Evolutionary conservation across 2,888 invertebrate genomes (phyloP).

Genomic region (Tryphoninae sp.): DNA sequence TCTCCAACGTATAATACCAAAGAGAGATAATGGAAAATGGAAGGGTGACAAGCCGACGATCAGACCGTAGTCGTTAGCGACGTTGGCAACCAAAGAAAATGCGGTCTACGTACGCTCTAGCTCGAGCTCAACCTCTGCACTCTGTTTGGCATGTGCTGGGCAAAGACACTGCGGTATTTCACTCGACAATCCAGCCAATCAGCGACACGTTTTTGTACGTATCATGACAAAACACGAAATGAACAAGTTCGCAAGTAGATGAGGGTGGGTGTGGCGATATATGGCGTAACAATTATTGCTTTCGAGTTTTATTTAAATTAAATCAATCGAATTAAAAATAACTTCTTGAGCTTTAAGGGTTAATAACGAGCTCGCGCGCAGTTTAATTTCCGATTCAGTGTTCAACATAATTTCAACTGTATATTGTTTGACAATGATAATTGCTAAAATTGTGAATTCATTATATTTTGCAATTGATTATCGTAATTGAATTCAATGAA

Average conservation of each 20-base stretch:
- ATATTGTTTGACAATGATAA: too few species aligned
- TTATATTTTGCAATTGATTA: too few species aligned
- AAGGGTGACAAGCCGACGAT: conserved; percentile 19
- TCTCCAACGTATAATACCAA: conserved; percentile 51
- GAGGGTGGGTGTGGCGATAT: not conserved
- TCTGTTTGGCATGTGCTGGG: not conserved
- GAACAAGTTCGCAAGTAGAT: not conserved
- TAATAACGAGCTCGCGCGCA: too few species aligned
- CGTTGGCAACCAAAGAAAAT: conserved; percentile 69
- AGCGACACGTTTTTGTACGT: not conserved
- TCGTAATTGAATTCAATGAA: too few species aligned
- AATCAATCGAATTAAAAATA: too few species aligned
- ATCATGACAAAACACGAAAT: not conserved
- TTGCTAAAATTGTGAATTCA: too few species aligned
- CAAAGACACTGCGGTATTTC: conserved; percentile 33
- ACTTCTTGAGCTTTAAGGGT: too few species aligned
- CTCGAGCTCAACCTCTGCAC: conserved; percentile 34
- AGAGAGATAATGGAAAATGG: conserved; percentile 44
- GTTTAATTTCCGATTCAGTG: too few species aligned
- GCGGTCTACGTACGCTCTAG: conserved; percentile 32
- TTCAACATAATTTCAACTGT: too few species aligned
- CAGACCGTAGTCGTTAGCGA: conserved; percentile 73
- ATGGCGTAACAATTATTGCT: too few species aligned
- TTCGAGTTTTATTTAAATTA: too few species aligned
- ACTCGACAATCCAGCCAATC: conserved; percentile 31